These are phyloP conservation scores for Leucophora obtusa DNA, from an alignment of 2,888 invertebrate species.

Conservation along the genomic window DNA sequence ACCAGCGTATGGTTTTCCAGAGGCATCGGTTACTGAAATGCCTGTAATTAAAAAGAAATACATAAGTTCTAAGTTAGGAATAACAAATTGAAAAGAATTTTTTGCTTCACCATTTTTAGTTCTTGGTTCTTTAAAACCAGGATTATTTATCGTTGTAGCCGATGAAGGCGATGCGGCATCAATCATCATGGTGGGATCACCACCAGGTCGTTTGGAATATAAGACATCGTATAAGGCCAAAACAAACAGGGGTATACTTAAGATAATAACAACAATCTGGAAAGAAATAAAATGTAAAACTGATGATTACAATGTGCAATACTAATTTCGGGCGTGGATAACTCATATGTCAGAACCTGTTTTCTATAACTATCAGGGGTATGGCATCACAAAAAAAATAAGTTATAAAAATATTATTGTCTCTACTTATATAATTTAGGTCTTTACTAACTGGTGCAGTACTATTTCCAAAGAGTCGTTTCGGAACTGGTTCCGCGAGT, in stretches of 20 bases:
- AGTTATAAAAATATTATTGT: no score
- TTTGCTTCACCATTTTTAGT: conserved; percentile 75
- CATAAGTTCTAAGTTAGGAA: no score
- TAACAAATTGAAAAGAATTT: no score
- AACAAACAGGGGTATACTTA: conserved; percentile 87
- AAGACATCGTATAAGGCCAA: conserved; percentile 89
- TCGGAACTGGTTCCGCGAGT: no score
- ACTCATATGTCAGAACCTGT: no score
- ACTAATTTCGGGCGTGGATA: no score
- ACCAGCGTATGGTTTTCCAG: conserved; percentile 88
- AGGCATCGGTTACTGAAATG: conserved; percentile 92
- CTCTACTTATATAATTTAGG: no score
- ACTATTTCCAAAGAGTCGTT: no score
- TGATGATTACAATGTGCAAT: no score
- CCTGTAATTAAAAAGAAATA: conserved; percentile 77
- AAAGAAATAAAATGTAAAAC: conserved; percentile 70
- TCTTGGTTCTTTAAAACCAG: conserved; percentile 89
- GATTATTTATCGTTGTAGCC: conserved; percentile 90
- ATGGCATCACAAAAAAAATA: no score
- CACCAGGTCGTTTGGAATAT: conserved; percentile 86
- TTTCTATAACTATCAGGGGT: no score
- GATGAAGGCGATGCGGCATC: conserved; percentile 80
- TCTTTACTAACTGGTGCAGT: no score
- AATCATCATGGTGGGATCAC: conserved; percentile 86
- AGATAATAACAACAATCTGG: conserved; percentile 88